Conservation (phyloP, 2,888 invertebrate species). For the Fabriciana adippe region DNA sequence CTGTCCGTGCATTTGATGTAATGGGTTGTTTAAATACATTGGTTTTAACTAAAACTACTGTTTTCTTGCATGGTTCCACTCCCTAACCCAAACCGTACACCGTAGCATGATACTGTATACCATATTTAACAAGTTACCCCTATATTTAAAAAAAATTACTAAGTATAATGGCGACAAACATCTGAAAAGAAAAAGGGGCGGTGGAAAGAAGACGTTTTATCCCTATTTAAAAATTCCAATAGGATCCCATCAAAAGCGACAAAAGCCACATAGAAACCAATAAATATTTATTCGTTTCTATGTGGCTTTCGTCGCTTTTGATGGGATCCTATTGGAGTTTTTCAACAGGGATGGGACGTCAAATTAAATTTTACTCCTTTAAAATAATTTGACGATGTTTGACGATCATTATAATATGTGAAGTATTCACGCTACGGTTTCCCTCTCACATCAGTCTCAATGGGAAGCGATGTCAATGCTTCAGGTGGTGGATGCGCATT, state of each 20-base stretch:
- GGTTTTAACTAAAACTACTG: conserved; percentile 66
- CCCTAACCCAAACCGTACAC: conserved; percentile 52
- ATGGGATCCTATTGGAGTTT: too few species aligned
- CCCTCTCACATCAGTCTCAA: conserved; percentile 25
- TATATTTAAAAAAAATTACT: neutral
- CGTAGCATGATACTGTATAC: conserved; percentile 55
- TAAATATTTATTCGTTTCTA: too few species aligned
- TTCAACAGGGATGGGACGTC: too few species aligned
- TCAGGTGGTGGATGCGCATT: conserved; percentile 33
- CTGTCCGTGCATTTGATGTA: conserved; percentile 71
- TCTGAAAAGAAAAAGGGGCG: too few species aligned
- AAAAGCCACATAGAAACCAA: too few species aligned
- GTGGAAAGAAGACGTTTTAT: too few species aligned
- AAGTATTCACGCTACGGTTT: conserved; percentile 38
- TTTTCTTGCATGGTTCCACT: conserved; percentile 77
- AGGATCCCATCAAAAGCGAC: too few species aligned
- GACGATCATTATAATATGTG: neutral
- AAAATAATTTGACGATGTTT: too few species aligned
- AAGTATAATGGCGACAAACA: neutral
- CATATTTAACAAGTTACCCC: neutral
- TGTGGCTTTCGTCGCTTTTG: too few species aligned
- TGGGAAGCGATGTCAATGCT: conserved; percentile 28
- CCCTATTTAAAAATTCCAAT: too few species aligned
- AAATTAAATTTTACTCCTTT: too few species aligned
- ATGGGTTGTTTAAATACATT: conserved; percentile 76